These are phyloP conservation scores for Elachura formosa DNA, from an alignment of 2,113 vertebrate species.

Conservation along the genomic window DNA sequence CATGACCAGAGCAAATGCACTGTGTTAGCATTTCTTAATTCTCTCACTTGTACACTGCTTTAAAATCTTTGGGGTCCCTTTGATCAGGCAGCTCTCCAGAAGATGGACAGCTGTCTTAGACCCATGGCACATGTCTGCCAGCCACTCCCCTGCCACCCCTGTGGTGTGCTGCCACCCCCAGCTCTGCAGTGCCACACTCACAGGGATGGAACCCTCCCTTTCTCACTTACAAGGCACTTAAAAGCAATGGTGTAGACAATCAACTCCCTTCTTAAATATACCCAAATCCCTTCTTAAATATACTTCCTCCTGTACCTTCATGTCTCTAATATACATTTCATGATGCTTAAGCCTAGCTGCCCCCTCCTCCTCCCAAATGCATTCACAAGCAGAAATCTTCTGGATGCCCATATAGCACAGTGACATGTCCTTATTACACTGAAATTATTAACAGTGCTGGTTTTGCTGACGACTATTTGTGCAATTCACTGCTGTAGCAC, in stretches of 20 bases:
- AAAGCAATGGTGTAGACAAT: background rate
- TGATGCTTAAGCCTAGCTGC: background rate
- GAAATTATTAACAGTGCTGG: background rate
- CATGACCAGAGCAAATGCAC: rapidly evolving
- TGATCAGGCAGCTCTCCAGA: background rate
- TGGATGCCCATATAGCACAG: background rate
- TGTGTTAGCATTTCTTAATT: background rate
- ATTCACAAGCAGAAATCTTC: background rate
- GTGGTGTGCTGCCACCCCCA: background rate
- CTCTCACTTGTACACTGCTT: background rate
- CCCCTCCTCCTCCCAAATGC: background rate
- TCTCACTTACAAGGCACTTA: background rate
- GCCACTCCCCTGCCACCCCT: background rate
- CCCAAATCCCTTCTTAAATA: background rate
- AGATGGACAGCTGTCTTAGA: background rate
- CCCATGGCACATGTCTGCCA: background rate
- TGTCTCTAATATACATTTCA: background rate
- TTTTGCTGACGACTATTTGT: background rate
- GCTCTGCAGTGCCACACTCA: background rate
- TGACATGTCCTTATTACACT: background rate
- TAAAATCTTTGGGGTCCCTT: background rate
- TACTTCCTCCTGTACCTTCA: background rate
- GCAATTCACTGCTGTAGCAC: background rate
- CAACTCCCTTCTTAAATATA: background rate
- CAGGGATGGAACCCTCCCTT: background rate